Conservation (phyloP, 2,797 vertebrate species). For the Prionace glauca region DNA sequence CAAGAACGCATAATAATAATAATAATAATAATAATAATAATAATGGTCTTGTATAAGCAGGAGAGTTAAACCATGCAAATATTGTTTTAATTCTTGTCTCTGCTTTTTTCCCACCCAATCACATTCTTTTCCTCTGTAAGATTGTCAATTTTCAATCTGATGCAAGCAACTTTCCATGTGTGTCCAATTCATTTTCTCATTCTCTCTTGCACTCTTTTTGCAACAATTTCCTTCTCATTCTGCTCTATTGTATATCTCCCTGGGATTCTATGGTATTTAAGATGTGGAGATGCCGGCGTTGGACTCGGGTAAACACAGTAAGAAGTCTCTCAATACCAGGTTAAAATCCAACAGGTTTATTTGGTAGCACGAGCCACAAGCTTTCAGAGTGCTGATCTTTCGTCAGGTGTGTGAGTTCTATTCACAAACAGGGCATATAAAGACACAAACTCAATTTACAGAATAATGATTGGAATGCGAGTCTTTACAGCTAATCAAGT, state of each 20-base stretch:
- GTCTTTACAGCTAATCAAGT: too few relatives aligned
- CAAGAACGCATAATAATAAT: background rate
- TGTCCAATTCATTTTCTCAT: background rate
- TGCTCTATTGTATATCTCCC: background rate
- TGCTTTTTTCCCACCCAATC: background rate
- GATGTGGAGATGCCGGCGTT: too few relatives aligned
- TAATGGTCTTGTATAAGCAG: background rate
- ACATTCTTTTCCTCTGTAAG: background rate
- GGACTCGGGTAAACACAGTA: too few relatives aligned
- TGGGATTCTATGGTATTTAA: background rate
- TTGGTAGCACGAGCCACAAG: too few relatives aligned
- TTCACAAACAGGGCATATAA: too few relatives aligned
- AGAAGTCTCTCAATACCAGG: too few relatives aligned
- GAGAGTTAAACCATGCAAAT: background rate
- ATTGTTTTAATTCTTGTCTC: background rate
- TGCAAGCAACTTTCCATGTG: background rate
- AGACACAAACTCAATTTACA: too few relatives aligned
- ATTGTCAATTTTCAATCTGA: background rate
- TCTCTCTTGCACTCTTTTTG: background rate
- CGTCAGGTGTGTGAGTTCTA: too few relatives aligned
- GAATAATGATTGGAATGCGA: too few relatives aligned
- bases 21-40: background rate
- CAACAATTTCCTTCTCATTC: background rate
- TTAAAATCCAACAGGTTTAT: too few relatives aligned
- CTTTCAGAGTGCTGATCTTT: too few relatives aligned